Conservation (phyloP, 2,888 invertebrate species). For the Eupithecia pulchellata region DNA sequence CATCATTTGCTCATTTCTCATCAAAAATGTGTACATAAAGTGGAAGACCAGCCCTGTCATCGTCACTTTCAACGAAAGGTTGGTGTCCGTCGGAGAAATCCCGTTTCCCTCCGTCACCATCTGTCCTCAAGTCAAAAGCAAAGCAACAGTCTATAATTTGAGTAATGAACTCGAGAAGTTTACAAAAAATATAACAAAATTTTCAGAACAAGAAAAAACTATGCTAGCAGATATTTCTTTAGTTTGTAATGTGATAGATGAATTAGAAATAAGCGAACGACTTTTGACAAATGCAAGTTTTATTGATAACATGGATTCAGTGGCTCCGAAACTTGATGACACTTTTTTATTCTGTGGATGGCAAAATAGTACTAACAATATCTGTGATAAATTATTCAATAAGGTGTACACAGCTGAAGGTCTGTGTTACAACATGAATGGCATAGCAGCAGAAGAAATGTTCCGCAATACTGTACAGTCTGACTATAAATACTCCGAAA, state of each 20-base stretch:
- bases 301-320: not conserved
- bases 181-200: not conserved
- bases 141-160: conserved; percentile 49
- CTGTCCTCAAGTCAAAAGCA: conserved; percentile 54
- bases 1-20: conserved; percentile 14
- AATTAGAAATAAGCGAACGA: conserved; percentile 1
- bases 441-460: conserved; percentile 8
- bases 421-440: conserved; percentile 7
- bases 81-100: conserved; percentile 58
- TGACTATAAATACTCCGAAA: conserved; percentile 50
- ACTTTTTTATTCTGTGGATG: not conserved
- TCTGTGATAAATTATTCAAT: conserved; percentile 9
- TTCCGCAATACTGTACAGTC: conserved; percentile 36
- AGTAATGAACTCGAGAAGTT: conserved; percentile 23
- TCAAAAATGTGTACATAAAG: conserved; percentile 28
- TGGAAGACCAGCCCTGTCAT: conserved; percentile 32
- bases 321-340: conserved; percentile 1
- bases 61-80: conserved; percentile 46
- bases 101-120: conserved; percentile 60
- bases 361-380: not conserved
- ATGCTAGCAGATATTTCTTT: conserved; percentile 15
- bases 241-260: not conserved
- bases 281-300: conserved; percentile 17
- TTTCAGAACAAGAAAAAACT: not conserved
- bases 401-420: conserved; percentile 22